Percentiles rank a stretch among this genome's conserved stretches.
Evolutionary conservation across 2,888 invertebrate species (phyloP).

Genomic region (Athripsodes cinereus): DNA sequence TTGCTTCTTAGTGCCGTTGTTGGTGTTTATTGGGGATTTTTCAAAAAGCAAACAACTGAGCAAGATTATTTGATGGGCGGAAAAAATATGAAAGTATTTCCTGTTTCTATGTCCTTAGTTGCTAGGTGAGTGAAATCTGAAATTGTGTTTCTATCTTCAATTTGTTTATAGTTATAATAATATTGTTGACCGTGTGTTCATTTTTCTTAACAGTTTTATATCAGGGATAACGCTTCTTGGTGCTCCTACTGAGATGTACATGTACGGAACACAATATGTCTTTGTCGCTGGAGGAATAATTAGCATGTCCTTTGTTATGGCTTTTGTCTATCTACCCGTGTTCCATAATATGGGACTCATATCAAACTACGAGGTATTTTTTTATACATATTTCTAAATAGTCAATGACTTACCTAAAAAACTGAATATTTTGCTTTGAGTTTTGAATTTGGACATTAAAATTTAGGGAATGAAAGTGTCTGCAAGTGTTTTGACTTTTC

Average conservation of each 20-base stretch:
- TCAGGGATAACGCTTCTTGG: conserved; percentile 75
- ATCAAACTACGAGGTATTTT: conserved; percentile 69
- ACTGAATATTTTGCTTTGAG: too few species aligned
- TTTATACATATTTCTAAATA: too few species aligned
- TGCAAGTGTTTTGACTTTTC: too few species aligned
- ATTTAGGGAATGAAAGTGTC: too few species aligned
- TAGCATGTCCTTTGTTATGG: conserved; percentile 61
- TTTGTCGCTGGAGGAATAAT: conserved; percentile 58
- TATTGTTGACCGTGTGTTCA: too few species aligned
- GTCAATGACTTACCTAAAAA: too few species aligned
- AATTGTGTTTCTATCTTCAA: too few species aligned
- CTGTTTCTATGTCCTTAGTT: conserved; percentile 77
- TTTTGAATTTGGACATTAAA: too few species aligned
- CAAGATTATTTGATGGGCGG: conserved; percentile 77
- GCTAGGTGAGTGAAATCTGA: conserved; percentile 69
- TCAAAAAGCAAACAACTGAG: conserved; percentile 56
- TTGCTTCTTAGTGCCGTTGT: conserved; percentile 68
- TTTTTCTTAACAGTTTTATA: conserved; percentile 52
- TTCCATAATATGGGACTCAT: conserved; percentile 69
- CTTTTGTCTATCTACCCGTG: conserved; percentile 64
- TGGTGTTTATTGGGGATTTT: conserved; percentile 77
- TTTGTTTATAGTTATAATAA: too few species aligned
- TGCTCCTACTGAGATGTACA: conserved; percentile 74
- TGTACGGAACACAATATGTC: conserved; percentile 72
- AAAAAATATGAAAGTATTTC: conserved; percentile 74